These are phyloP conservation scores for Drosophila lini DNA, from an alignment of 1,140 invertebrate genomes.

Conservation along the genomic window DNA sequence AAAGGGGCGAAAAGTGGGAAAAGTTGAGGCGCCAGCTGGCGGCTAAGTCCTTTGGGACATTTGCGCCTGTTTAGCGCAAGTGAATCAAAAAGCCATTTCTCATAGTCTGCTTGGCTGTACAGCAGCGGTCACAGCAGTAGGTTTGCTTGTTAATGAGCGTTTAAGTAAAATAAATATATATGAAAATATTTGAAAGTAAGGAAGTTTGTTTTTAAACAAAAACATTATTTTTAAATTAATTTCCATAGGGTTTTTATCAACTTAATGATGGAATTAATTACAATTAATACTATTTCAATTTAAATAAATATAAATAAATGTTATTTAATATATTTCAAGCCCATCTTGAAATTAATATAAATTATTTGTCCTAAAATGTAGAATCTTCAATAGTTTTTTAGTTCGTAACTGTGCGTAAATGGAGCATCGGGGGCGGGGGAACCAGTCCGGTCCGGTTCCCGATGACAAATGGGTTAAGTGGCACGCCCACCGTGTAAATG, in stretches of 20 bases:
- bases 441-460: constrained; percentile 71
- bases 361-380: neutral
- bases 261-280: neutral
- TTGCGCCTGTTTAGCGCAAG: constrained; percentile 60
- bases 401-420: neutral
- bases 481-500: constrained; percentile 63
- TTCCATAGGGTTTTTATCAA: neutral
- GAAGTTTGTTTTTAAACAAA: neutral
- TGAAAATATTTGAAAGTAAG: neutral
- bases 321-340: neutral
- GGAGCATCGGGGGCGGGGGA: constrained; percentile 3
- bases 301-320: neutral
- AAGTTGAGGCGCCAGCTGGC: constrained; percentile 42
- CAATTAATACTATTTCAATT: neutral
- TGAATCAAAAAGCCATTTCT: constrained; percentile 81
- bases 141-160: too few species aligned
- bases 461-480: constrained; percentile 74
- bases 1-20: constrained; percentile 14
- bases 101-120: constrained; percentile 27
- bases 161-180: neutral
- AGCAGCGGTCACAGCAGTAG: neutral
- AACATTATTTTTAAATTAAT: neutral
- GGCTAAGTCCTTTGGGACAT: constrained; percentile 60
- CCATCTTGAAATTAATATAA: too few species aligned
- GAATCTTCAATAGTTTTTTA: neutral